These are phyloP conservation scores for Dyspetes luteomarginatus DNA, from an alignment of 2,888 invertebrate genomes.

Conservation along the genomic window DNA sequence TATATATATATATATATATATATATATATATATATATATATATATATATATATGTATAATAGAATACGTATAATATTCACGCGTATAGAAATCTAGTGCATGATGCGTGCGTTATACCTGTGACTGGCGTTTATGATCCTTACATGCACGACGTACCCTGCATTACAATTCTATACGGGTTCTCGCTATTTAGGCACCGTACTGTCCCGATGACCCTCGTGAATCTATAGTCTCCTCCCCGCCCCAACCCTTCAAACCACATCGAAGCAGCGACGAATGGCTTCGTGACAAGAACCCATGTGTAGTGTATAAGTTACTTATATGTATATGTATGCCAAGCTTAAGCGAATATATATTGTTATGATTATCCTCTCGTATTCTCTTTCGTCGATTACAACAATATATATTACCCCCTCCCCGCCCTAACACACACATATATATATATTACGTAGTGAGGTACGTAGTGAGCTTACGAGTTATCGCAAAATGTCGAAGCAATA, in stretches of 20 bases:
- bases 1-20: neutral
- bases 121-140: constrained; percentile 73
- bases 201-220: constrained; percentile 45
- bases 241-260: neutral
- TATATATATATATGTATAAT: neutral
- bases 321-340: neutral
- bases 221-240: neutral
- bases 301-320: neutral
- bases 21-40: neutral
- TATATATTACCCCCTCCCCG: too few species aligned
- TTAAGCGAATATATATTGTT: too few species aligned
- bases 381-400: too few species aligned
- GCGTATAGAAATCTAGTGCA: constrained; percentile 14
- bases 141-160: constrained; percentile 37
- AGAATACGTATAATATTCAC: too few species aligned
- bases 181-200: constrained; percentile 49
- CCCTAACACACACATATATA: constrained; percentile 4
- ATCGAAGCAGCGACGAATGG: constrained; percentile 57
- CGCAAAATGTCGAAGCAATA: constrained; percentile 39
- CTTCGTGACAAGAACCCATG: constrained; percentile 56
- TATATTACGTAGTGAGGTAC: constrained; percentile 14
- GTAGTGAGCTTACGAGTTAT: neutral
- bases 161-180: constrained; percentile 66
- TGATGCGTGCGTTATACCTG: constrained; percentile 60
- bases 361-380: too few species aligned